Evolutionary conservation across 2,888 invertebrate species (phyloP), one percentile per base, ranked within the genome.

Genomic region (Diaperis boleti): DNA sequence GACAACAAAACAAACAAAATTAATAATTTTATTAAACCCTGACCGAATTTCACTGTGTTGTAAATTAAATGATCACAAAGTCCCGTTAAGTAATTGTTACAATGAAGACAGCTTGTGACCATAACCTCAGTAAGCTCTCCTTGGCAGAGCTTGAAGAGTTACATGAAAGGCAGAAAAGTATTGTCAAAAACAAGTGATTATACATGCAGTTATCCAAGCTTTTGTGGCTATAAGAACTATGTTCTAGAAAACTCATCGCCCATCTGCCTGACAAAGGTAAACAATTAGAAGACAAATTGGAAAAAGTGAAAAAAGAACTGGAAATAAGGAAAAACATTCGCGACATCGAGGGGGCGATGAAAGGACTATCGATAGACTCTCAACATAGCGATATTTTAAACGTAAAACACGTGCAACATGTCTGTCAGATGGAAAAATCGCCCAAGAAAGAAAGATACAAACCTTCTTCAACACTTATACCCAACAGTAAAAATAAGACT

Each of bases 261-360:
- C 66, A 69, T 33, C 61, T 71, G 33, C 62, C 67, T 13, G 71
- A 71, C 49, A 69, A 67, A 62, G 71, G 71, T 1, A 59, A 62
- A 35, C 67, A 67, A 8, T 56, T 71, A 10, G 59, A 59, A 61
- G 35, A 56, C 8, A 66, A 65, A 15, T 35, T 61, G 1, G 59
- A 65, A 5, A 50, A 45, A 49, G 56, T 71, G 14, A 37, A 64
- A 29, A 37, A 63, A 13, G 69, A 71, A 59, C 52, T 69, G 18
- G 44, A 66, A 47, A 44, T 59, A 20, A 61, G 64, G 6, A 35
- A 63, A 35, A 50, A 62, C 13, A 10, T 69, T 35, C 39, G 52
- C 18, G 39, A 39, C 47, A 39, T 71, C 22, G 62, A 68, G 56
- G 15, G 26, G 7, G 26, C 37, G 6, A 33, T 71, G n/a, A 55